Base-by-base conservation (phyloP, 2,888 invertebrate species). In the Acrobasis consociella region DNA sequence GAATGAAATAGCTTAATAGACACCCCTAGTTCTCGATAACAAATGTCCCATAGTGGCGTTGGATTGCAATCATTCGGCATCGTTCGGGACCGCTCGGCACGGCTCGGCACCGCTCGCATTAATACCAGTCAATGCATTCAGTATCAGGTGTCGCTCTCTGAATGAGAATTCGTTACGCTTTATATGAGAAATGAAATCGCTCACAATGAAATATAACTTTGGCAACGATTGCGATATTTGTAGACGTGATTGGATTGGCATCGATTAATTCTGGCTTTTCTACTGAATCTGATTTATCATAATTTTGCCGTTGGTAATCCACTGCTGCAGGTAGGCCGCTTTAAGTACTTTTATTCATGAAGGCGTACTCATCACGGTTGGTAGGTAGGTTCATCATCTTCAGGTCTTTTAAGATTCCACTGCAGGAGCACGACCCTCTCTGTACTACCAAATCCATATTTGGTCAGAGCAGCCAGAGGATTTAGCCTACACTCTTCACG, bases 11-110 rank as follows among this genome's bases (percentile, higher is more conserved):
- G 42, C 11, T 42, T 42, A 42, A 42, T 42, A 13, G 46, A 46
- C 31, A 52, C 13, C 31, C 31, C 52, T 51, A 51, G 16, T 16
- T 56, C 10, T 46, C 5, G 1, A 50, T 62, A 62, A 56, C 56
- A 58, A 62, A 58, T 62, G 58, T 9, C 51, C 62, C 52, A 37
- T 52, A 58, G 62, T 58, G 58, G 56, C 52, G 52, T 17, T 50
- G 50, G 51, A 51, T 51, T 62, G 50, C 37, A 62, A 39, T 58
- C 62, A 51, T 46, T 49, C 49, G 37, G 13, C 31, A 22, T 46
- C 58, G 58, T 5, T 22, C 31, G 52, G 31, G 10, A 13, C 7
- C 10, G 17, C 50, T 17, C 50, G 50, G 50, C 1, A 22, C 10
- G 39, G 42, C 16, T n/a, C 55, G 39, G 31, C 31, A 5, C 8